Evolutionary conservation across 2,113 vertebrate species (phyloP).

Genomic region (Pandion haliaetus): DNA sequence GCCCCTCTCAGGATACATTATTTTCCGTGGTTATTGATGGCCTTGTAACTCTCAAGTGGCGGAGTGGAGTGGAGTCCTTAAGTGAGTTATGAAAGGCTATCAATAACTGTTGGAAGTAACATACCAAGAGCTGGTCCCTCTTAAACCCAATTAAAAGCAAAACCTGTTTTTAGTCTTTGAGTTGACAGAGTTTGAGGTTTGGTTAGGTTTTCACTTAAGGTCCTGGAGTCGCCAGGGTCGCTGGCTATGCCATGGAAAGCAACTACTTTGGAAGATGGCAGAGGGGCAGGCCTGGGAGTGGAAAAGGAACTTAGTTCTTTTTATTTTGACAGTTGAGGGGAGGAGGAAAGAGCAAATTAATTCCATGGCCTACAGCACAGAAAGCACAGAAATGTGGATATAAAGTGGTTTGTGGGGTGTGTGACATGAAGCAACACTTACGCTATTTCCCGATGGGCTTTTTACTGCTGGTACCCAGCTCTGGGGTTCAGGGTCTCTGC

Average conservation of each 20-base stretch:
- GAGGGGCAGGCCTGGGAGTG: background rate
- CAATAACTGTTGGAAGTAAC: background rate
- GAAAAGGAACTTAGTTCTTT: background rate
- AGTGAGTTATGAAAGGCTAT: background rate
- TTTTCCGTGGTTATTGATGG: constrained; percentile 7
- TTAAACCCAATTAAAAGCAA: background rate
- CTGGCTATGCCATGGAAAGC: background rate
- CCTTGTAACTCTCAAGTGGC: background rate
- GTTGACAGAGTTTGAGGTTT: background rate
- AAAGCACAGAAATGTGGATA: background rate
- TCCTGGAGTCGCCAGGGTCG: background rate
- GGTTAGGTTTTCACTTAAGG: background rate
- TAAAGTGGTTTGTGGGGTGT: background rate
- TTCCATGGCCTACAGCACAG: background rate
- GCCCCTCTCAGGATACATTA: background rate
- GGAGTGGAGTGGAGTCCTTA: background rate
- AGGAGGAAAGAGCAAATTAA: background rate
- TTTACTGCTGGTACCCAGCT: background rate
- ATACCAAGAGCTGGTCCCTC: background rate
- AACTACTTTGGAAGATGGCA: background rate
- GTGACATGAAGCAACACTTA: background rate
- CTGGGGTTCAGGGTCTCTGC: background rate
- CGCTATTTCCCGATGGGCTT: background rate
- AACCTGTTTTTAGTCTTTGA: background rate
- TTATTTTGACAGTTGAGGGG: background rate